Base-by-base conservation (phyloP, 2,888 invertebrate species). In the Nemurella pictetii region DNA sequence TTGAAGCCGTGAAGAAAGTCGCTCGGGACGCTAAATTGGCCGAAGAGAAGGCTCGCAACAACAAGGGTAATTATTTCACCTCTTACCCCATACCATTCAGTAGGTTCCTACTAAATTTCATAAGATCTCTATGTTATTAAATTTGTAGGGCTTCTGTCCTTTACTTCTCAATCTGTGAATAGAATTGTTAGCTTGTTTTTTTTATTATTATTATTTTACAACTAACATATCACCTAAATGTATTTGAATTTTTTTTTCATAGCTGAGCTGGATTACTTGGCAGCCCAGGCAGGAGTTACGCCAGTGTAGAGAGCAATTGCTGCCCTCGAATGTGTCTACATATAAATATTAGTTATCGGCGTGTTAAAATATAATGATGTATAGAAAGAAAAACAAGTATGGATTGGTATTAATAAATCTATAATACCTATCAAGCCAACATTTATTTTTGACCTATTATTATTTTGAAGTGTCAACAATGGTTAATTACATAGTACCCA, bases 11-110 rank as follows among this genome's bases (percentile, higher is more conserved):
- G 84, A 88, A 88, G 84, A 88, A 88, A 86, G 87, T 87, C 1
- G 87, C 88, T 4, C 88, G 88, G 77, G 90, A 90, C 78, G 89
- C 89, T 7, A 88, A 88, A 36, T 85, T 86, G 30, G 88, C 88
- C 32, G 88, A 87, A 29, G 89, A 89, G 80, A 88, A 88, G 86
- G 87, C 87, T 28, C 87, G 88, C 82, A 85, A 87, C 32, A 87
- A 88, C 84, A 88, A 89, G 87, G 87, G 89, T 89, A 82, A 36
- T 26, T 29, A n/a, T n/a, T n/a, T n/a, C n/a, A n/a, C n/a, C n/a
- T n/a, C n/a, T n/a, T n/a, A n/a, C n/a, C 15, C 15, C 55, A 55
- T 15, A 55, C 9, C 55, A 12, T 55, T 55, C 55, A n/a, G n/a
- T n/a, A n/a, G n/a, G n/a, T n/a, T n/a, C n/a, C n/a, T n/a, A n/a